A percentile compares a stretch with the other conserved stretches of the same genome.
Evolutionary conservation across 2,888 invertebrate genomes (phyloP).

Genomic region (Clistopyga incitator): DNA sequence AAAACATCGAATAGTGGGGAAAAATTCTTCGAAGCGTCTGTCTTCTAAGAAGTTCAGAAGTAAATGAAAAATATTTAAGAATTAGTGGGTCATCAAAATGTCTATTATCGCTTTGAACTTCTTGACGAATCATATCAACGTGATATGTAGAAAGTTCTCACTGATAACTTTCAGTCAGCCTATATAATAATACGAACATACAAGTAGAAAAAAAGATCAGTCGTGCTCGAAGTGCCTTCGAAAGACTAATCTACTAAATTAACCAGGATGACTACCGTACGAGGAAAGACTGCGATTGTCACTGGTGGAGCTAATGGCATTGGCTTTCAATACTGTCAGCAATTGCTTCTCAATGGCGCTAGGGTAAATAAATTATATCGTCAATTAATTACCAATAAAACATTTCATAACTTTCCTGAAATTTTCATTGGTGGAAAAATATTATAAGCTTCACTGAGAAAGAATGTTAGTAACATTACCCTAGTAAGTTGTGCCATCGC

Average conservation of each 20-base stretch:
- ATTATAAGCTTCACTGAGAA: too few species aligned
- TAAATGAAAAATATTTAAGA: too few species aligned
- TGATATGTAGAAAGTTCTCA: not conserved
- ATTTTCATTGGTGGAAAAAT: too few species aligned
- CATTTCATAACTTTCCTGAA: too few species aligned
- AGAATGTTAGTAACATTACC: too few species aligned
- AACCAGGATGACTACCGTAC: not conserved
- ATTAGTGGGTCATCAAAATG: not conserved
- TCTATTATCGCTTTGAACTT: not conserved
- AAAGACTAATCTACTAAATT: not conserved
- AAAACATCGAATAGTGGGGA: not conserved
- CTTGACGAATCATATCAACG: not conserved
- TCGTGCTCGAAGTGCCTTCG: not conserved
- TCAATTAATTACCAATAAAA: too few species aligned
- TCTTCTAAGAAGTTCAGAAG: not conserved
- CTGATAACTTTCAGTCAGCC: not conserved
- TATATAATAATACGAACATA: constrained; percentile 4
- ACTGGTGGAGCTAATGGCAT: constrained; percentile 87
- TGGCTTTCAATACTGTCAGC: constrained; percentile 84
- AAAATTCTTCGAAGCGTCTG: not conserved
- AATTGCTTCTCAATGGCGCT: constrained; percentile 84
- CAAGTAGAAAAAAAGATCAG: not conserved
- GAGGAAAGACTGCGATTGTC: constrained; percentile 72
- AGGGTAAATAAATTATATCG: constrained; percentile 66
- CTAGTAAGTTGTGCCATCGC: too few species aligned